phyloP scores from a whole-genome alignment of 2,888 invertebrate genomes.

The Caenorhabditis sp. region DNA sequence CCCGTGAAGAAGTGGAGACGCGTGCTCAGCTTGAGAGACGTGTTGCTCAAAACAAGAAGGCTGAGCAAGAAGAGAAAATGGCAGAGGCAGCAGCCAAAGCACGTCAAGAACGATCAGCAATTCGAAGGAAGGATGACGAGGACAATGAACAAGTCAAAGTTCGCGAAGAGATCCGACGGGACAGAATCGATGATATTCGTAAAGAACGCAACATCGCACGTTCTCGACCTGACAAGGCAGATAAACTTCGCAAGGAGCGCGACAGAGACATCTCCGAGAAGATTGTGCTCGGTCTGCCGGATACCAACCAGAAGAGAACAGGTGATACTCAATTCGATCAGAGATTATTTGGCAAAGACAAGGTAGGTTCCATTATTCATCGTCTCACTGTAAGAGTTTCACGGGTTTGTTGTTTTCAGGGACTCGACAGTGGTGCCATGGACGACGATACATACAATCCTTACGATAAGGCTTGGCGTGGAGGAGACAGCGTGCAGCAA shows the following conservation, averaged over 20 bases:
- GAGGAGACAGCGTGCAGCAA: conserved; percentile 90
- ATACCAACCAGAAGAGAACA: conserved; percentile 85
- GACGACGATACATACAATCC: conserved; percentile 98
- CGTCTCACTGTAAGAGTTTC: not conserved
- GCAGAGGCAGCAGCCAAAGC: conserved; percentile 95
- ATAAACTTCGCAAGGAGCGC: conserved; percentile 89
- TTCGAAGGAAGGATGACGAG: conserved; percentile 84
- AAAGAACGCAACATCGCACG: conserved; percentile 94
- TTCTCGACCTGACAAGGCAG: conserved; percentile 93
- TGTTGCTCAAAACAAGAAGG: conserved; percentile 96
- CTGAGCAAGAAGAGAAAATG: conserved; percentile 89
- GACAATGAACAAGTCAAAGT: conserved; percentile 87
- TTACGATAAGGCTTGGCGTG: conserved; percentile 98
- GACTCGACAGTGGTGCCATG: conserved; percentile 92
- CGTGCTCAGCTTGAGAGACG: conserved; percentile 92
- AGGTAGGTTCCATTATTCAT: conserved; percentile 80
- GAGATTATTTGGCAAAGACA: conserved; percentile 92
- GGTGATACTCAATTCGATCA: conserved; percentile 90
- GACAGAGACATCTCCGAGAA: conserved; percentile 99
- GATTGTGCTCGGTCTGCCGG: conserved; percentile 97
- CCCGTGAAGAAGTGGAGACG: conserved; percentile 97
- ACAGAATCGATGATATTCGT: conserved; percentile 81
- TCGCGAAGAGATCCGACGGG: conserved; percentile 88
- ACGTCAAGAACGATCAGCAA: conserved; percentile 84
- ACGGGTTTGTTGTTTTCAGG: conserved; percentile 82